phyloP scores from a whole-genome alignment of 1,140 invertebrate genomes.

The Steinernema feltiae region DNA sequence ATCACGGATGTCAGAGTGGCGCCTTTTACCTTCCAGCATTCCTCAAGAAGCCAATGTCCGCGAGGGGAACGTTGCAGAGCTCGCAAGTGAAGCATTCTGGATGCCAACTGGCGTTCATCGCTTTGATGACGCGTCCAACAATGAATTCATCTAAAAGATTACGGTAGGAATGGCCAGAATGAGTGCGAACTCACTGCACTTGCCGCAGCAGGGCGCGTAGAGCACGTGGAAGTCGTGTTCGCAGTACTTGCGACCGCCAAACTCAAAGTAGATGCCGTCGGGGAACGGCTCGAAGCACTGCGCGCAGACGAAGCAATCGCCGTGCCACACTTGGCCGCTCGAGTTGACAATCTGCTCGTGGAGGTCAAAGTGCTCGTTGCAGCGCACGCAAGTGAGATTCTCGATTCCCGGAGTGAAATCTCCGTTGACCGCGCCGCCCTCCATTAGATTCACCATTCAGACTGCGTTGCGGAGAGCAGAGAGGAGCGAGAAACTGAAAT shows the following conservation, averaged over 20 bases:
- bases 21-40: constrained; percentile 55
- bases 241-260: constrained; percentile 97
- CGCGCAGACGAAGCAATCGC: constrained; percentile 96
- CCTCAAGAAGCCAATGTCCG: constrained; percentile 79
- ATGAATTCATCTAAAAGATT: constrained; percentile 57
- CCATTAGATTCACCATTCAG: constrained; percentile 2
- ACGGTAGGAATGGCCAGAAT: no score
- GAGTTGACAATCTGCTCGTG: constrained; percentile 98
- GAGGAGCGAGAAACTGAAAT: not conserved
- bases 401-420: constrained; percentile 33
- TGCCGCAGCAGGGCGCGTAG: constrained; percentile 79
- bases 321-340: constrained; percentile 95
- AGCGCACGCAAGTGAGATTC: constrained; percentile 38
- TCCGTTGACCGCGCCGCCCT: constrained; percentile 22
- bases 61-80: constrained; percentile 79
- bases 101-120: constrained; percentile 98
- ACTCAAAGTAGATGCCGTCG: constrained; percentile 96
- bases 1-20: no score
- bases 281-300: constrained; percentile 97
- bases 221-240: constrained; percentile 88
- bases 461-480: not conserved
- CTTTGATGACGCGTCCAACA: constrained; percentile 85
- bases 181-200: constrained; percentile 86
- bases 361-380: constrained; percentile 43
- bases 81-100: constrained; percentile 93